Percentiles rank a stretch among this genome's conserved stretches.
These are phyloP conservation scores for Meteorus sp. DNA, from an alignment of 1,140 invertebrate species.

Conservation along the genomic window DNA sequence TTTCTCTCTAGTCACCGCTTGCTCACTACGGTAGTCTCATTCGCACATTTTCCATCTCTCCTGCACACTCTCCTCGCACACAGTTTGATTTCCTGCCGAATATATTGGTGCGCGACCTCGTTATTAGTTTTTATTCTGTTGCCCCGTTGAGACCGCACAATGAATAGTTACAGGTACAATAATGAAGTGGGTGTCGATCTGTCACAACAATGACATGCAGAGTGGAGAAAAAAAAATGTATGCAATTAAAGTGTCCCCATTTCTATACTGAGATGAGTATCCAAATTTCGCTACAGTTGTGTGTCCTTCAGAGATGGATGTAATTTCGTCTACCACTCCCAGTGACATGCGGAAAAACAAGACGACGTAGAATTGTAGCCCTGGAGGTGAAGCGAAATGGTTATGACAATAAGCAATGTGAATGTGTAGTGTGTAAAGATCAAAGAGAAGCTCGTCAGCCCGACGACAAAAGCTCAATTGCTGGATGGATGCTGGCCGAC, in stretches of 20 bases:
- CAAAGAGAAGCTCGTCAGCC: slow-evolving; percentile 17
- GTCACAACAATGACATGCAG: slow-evolving; percentile 7
- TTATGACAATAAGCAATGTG: not conserved
- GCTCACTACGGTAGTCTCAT: no score
- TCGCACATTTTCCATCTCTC: not conserved
- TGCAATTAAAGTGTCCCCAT: not conserved
- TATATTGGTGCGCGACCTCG: slow-evolving; percentile 2
- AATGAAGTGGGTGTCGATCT: slow-evolving; percentile 10
- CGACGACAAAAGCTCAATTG: slow-evolving; percentile 14
- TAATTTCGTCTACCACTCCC: not conserved
- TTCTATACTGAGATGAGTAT: not conserved
- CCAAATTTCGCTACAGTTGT: not conserved
- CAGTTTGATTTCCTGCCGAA: slow-evolving; percentile 9
- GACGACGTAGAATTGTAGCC: not conserved
- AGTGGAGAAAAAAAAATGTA: not conserved
- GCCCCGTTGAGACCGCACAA: not conserved
- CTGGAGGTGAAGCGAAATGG: not conserved
- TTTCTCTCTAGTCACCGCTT: not conserved
- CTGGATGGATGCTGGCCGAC: not conserved
- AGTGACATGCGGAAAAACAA: not conserved
- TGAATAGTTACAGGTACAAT: slow-evolving; percentile 7
- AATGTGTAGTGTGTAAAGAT: slow-evolving; percentile 8
- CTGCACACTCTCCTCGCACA: slow-evolving; percentile 3
- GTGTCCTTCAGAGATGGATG: no score
- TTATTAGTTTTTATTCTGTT: slow-evolving; percentile 5